Evolutionary conservation across 2,797 vertebrate species (phyloP).

Genomic region (Acridotheres tristis): DNA sequence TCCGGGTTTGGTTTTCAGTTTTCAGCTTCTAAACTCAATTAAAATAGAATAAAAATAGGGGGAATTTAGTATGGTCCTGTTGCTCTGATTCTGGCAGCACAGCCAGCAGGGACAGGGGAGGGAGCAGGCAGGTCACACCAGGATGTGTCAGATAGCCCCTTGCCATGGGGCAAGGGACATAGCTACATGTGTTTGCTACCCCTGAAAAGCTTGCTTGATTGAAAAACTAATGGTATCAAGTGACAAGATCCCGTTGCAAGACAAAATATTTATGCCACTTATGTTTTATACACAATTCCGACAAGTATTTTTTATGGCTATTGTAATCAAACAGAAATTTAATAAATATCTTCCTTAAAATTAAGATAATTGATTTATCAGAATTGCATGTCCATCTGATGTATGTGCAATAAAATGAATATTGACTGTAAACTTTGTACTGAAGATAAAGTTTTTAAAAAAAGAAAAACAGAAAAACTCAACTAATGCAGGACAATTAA

Average conservation of each 20-base stretch:
- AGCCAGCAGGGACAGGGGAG: background rate
- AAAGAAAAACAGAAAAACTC: background rate
- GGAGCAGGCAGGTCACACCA: background rate
- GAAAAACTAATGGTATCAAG: background rate
- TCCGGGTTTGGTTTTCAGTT: background rate
- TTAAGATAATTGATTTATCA: background rate
- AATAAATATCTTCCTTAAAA: background rate
- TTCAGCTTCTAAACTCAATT: background rate
- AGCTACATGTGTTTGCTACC: background rate
- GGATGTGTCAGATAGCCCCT: background rate
- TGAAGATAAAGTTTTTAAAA: background rate
- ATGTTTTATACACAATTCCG: background rate
- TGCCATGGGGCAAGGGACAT: rapidly evolving
- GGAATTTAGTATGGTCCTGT: rapidly evolving
- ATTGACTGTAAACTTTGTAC: background rate
- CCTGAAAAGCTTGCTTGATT: background rate
- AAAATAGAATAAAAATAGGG: background rate
- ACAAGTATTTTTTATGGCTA: background rate
- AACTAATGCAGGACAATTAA: background rate
- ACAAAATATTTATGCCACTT: background rate
- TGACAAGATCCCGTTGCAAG: background rate
- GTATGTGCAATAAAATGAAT: background rate
- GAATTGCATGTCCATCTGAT: background rate
- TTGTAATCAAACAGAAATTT: background rate
- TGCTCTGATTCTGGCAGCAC: background rate